Conservation (phyloP, 1,140 invertebrate genomes). For the Leptopilina clavipes region DNA sequence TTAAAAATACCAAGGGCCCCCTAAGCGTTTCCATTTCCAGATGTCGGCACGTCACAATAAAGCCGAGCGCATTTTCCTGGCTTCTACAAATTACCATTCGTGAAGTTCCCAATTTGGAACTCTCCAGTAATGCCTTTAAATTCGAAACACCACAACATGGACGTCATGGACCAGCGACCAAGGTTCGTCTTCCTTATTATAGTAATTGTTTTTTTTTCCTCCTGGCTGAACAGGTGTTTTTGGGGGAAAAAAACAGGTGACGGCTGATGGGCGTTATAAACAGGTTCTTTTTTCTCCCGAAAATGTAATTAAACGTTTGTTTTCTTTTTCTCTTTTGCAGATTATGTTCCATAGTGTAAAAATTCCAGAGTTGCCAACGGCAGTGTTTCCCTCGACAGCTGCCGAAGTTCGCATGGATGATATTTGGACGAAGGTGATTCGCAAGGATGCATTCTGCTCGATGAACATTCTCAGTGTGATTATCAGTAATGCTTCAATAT, state of each 20-base stretch:
- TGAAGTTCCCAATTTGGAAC: slow-evolving; percentile 75
- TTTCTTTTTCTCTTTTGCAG: slow-evolving; percentile 72
- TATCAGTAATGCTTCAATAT: slow-evolving; percentile 79
- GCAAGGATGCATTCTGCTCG: slow-evolving; percentile 79
- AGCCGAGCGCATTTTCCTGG: slow-evolving; percentile 79
- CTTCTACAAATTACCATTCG: slow-evolving; percentile 77
- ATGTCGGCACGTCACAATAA: slow-evolving; percentile 77
- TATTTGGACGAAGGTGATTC: slow-evolving; percentile 76
- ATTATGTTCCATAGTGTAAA: slow-evolving; percentile 80
- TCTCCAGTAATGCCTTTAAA: slow-evolving; percentile 78
- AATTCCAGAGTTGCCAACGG: slow-evolving; percentile 76
- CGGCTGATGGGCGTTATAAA: too few relatives aligned
- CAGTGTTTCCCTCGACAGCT: slow-evolving; percentile 80
- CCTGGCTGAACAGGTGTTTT: neutral
- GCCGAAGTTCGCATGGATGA: slow-evolving; percentile 78
- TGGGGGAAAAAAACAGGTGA: neutral
- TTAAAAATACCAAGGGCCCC: slow-evolving; percentile 77
- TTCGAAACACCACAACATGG: slow-evolving; percentile 76
- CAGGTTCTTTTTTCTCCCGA: too few relatives aligned
- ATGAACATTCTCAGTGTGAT: slow-evolving; percentile 78
- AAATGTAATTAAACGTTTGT: too few relatives aligned
- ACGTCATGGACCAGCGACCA: slow-evolving; percentile 77
- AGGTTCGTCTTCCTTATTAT: slow-evolving; percentile 64
- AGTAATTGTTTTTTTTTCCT: neutral
- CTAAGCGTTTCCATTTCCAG: slow-evolving; percentile 76